These are phyloP conservation scores for Trichomalopsis sarcophagae DNA, from an alignment of 1,140 invertebrate species.

Conservation along the genomic window DNA sequence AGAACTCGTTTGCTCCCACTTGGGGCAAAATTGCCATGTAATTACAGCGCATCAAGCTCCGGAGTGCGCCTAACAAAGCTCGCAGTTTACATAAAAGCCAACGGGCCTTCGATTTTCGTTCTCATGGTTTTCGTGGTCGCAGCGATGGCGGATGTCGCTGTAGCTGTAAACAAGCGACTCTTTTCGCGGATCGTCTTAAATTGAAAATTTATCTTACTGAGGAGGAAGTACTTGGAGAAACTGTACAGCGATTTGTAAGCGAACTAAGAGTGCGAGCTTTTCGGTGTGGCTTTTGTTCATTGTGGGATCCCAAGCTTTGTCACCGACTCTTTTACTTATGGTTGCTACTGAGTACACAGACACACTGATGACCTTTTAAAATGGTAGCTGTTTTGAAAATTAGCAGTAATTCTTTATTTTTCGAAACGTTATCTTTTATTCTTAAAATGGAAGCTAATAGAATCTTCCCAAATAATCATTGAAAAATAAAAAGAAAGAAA, in stretches of 20 bases:
- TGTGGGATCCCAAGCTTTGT: not conserved
- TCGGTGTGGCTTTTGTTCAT: not conserved
- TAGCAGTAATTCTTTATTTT: too few relatives aligned
- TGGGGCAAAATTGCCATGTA: constrained; percentile 30
- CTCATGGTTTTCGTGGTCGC: not conserved
- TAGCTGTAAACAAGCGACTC: not conserved
- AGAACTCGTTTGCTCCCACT: not conserved
- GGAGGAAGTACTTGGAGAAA: not conserved
- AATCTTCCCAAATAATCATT: too few relatives aligned
- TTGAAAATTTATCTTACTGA: constrained; percentile 42
- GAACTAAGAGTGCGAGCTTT: not conserved
- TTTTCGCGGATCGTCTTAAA: constrained; percentile 14
- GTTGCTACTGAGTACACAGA: too few relatives aligned
- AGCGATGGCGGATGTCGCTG: not conserved
- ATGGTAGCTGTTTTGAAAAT: too few relatives aligned
- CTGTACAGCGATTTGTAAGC: not conserved
- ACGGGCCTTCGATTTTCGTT: not conserved
- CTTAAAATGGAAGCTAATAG: too few relatives aligned
- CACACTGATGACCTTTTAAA: too few relatives aligned
- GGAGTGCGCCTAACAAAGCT: constrained; percentile 21
- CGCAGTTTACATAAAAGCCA: constrained; percentile 43
- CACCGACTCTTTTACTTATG: not conserved
- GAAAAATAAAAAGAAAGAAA: too few relatives aligned
- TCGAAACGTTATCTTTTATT: not conserved
- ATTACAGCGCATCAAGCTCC: constrained; percentile 27